Evolutionary conservation across 2,113 vertebrate species (phyloP), one percentile per base, ranked within the genome.

Genomic region (Petroica traversi): DNA sequence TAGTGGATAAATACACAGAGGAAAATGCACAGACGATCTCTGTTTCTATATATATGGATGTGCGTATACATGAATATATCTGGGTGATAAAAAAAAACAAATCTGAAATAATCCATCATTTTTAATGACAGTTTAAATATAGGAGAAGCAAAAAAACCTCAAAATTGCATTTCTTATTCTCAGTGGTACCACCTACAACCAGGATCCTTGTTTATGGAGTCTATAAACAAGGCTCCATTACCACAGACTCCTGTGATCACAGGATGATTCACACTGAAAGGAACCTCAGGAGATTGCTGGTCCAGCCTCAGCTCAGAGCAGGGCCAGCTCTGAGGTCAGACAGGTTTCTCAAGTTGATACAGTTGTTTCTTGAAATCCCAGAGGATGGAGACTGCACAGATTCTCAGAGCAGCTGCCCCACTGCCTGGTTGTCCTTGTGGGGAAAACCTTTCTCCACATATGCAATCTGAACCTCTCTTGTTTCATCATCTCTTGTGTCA

Each of bases 1-100:
- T 82, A 85, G 77, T 46, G 66, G 89, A 85, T 92, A 85, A 97
- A 93, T 82, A 91, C 76, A 94, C 81, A 88, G 93, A 85, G 92
- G 95, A 93, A 96, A 93, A 96, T 18, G 73, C 88, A 73, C 68
- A 93, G 94, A 76, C 59, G 0, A 52, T 59, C 58, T 81, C 59
- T 85, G 93, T 88, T 94, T 92, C 71, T 89, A 77, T 88, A 80
- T 84, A 41, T 94, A 75, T 4, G 41, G 28, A 61, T 0, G 6
- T 76, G 84, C 3, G 0, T 73, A 62, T 77, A 17, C 76, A 91
- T 66, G 34, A 74, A 76, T 87, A 54, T 76, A 91, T 69, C 66
- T 82, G 69, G 14, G 38, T 67, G 31, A 66, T 89, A 38, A n/a
- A 52, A 67, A 46, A 38, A 45, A 64, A 36, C 3, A 24, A 3